Base-by-base conservation (phyloP, 2,888 invertebrate species). In the Cremastinae sp. region DNA sequence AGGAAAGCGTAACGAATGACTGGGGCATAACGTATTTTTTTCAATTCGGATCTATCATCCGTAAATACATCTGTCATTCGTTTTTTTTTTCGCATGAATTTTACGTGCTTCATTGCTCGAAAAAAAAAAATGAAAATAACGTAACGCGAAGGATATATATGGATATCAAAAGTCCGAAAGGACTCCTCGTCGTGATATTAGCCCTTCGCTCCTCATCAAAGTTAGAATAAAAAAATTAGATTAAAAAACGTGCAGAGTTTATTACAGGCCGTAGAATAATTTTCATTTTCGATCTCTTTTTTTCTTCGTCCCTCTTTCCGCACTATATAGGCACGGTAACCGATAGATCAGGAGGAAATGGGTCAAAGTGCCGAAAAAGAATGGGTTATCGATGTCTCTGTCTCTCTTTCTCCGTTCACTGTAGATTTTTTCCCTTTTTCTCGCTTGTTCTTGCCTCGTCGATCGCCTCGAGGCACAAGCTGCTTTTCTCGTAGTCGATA, bases 261-360 rank as follows among this genome's bases (percentile, higher is more conserved):
- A n/a, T n/a, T n/a, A n/a, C n/a, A n/a, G n/a, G n/a, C n/a, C n/a
- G n/a, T n/a, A n/a, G n/a, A n/a, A n/a, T n/a, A n/a, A n/a, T 61
- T 43, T 18, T 5, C 1, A 34, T 5, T 14, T 3, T 53, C 16
- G 9, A 9, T 18, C 16, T 41, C 43, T 49, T 68, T 49, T n/a
- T 61, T 22, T 38, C n/a, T 49, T 36, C 49, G 9, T 54, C 54
- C 59, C 53, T 43, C 56, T 58, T 62, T 56, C 36, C 47, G 22
- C 34, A 58, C 34, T 54, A n/a, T n/a, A n/a, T n/a, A 53, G 51
- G 56, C 34, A 58, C 62, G 64, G 53, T 64, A 69, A 75, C 78
- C 79, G 76, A 83, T 85, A 83, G 82, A 85, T 82, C 81, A 83
- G 74, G 49, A 69, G 79, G 68, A 83, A 85, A 83, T 81, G 78